Conservation (phyloP, 2,888 invertebrate genomes). For the Lottia gigantea region DNA sequence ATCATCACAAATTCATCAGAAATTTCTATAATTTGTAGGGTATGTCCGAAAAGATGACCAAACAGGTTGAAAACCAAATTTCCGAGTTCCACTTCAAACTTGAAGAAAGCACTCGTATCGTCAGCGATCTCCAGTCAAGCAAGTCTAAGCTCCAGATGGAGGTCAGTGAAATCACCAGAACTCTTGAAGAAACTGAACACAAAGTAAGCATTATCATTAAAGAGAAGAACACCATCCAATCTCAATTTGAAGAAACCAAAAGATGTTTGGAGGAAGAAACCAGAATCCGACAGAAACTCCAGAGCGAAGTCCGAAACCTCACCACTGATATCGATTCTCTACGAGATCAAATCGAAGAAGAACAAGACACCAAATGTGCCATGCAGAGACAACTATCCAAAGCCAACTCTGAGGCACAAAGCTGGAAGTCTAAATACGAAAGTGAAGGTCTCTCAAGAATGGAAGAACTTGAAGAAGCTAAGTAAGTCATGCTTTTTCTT, state of each 20-base stretch:
- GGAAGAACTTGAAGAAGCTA: constrained; percentile 69
- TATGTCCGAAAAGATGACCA: constrained; percentile 97
- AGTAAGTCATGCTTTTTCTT: constrained; percentile 16
- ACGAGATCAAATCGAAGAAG: constrained; percentile 98
- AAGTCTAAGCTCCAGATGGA: constrained; percentile 98
- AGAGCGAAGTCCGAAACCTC: constrained; percentile 92
- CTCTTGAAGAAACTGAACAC: constrained; percentile 98
- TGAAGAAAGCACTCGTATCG: constrained; percentile 95
- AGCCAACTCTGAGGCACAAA: constrained; percentile 94
- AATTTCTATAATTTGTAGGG: constrained; percentile 74
- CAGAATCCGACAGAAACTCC: constrained; percentile 62
- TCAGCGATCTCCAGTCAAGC: constrained; percentile 83
- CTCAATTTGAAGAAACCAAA: constrained; percentile 97
- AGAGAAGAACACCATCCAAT: constrained; percentile 88
- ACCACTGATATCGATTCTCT: constrained; percentile 98
- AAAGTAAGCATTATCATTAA: constrained; percentile 94
- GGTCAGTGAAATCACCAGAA: constrained; percentile 95
- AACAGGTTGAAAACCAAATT: constrained; percentile 95
- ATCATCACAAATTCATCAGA: too few relatives aligned
- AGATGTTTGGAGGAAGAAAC: constrained; percentile 95
- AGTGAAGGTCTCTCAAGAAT: constrained; percentile 76
- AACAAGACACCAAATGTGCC: constrained; percentile 97
- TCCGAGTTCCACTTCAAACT: constrained; percentile 95
- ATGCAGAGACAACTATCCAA: constrained; percentile 98
- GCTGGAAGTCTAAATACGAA: constrained; percentile 98